Evolutionary conservation across 2,888 invertebrate genomes (phyloP).

Genomic region (Ophion ellenae): DNA sequence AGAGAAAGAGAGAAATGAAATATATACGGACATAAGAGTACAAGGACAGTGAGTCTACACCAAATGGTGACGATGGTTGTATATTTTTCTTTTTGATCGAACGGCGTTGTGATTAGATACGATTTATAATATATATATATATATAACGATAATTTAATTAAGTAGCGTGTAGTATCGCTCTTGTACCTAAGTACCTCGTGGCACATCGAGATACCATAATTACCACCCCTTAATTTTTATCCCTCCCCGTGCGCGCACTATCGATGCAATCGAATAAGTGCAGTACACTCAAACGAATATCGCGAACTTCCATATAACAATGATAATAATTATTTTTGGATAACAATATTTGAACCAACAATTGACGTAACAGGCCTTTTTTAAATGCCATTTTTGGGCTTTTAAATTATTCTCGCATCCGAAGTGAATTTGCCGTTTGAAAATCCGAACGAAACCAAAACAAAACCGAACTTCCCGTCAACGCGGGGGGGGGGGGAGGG

Average conservation of each 20-base stretch:
- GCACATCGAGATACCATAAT: slow-evolving; percentile 72
- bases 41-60: slow-evolving; percentile 45
- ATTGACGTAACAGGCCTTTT: slow-evolving; percentile 16
- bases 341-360: slow-evolving; percentile 24
- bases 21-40: slow-evolving; percentile 40
- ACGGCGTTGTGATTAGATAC: slow-evolving; percentile 76
- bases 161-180: slow-evolving; percentile 74
- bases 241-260: slow-evolving; percentile 43
- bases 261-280: slow-evolving; percentile 53
- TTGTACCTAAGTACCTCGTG: slow-evolving; percentile 77
- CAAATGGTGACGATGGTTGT: slow-evolving; percentile 62
- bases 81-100: slow-evolving; percentile 65
- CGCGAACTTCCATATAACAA: slow-evolving; percentile 37
- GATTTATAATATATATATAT: slow-evolving; percentile 66
- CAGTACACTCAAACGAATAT: slow-evolving; percentile 30
- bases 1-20: slow-evolving; percentile 36
- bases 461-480: background rate
- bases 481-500: background rate
- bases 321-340: slow-evolving; percentile 27
- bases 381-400: slow-evolving; percentile 7
- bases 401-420: slow-evolving; percentile 18
- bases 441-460: slow-evolving; percentile 6
- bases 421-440: slow-evolving; percentile 20
- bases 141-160: slow-evolving; percentile 71
- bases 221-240: slow-evolving; percentile 2